Evolutionary conservation across 2,888 invertebrate species (phyloP), one percentile per base, ranked within the genome.

Genomic region (Pseudococcus longispinus): DNA sequence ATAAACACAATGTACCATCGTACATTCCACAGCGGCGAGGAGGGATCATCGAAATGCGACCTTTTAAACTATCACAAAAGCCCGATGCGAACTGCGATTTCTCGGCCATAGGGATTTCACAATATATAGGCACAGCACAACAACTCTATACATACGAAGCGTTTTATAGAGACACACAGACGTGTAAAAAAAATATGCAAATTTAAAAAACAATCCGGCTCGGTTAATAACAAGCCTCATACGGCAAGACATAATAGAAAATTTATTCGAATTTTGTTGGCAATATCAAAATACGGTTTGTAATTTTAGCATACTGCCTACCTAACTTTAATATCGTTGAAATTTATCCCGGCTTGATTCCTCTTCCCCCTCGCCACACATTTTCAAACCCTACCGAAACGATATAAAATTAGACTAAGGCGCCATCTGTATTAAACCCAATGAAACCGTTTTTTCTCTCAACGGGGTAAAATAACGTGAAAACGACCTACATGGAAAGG

Each of bases 161-260:
- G 37, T 37, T 8, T 37, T 37, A 15, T 46, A 46, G 9, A 46
- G 13, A 46, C 15, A 46, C 46, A 13, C 11, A 15, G 15, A 46
- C 1, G 13, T 46, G 13, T n/a, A n/a, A 5, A 51, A 51, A 74
- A 74, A 74, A 37, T 32, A 74, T 74, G 74, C 74, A 74, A 74
- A 74, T 74, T 74, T 29, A 32, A 74, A 70, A 74, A 74, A 74
- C 74, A 37, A 29, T 74, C 74, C 74, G 32, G 74, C 74, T 74
- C 32, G 74, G 74, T 74, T 74, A 74, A 74, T 74, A 74, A 74
- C 74, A 74, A 74, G 74, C 74, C 37, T 74, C 74, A 74, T 74
- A 74, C 26, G 26, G 9, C 37, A 32, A 74, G 37, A 74, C 74
- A 37, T 74, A 74, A 74, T 74, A 74, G 74, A 37, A 74, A 74